Conservation (phyloP, 1,140 invertebrate genomes). For the Drosophila pruinosa region DNA sequence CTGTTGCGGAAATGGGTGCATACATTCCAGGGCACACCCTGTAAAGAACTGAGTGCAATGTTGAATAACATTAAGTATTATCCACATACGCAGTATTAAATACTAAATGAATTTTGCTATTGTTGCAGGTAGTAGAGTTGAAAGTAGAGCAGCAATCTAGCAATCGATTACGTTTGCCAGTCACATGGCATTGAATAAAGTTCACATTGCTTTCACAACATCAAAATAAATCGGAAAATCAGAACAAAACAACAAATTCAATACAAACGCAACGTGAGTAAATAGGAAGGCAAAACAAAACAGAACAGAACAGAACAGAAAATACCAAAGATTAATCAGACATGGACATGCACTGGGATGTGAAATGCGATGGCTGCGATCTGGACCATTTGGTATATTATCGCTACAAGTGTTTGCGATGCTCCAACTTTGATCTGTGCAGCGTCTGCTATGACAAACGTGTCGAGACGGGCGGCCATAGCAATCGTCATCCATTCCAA, state of each 20-base stretch:
- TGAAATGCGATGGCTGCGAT: slow-evolving; percentile 53
- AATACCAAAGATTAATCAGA: no score
- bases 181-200: background rate
- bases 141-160: no score
- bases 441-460: slow-evolving; percentile 25
- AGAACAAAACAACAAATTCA: no score
- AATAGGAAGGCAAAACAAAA: background rate
- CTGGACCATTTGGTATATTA: slow-evolving; percentile 11
- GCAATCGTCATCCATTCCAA: slow-evolving; percentile 46
- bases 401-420: slow-evolving; percentile 60
- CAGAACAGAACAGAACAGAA: no score
- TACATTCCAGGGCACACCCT: no score
- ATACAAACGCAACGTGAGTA: background rate
- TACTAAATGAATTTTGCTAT: no score
- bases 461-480: slow-evolving; percentile 5
- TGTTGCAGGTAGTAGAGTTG: no score
- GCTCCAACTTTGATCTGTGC: slow-evolving; percentile 54
- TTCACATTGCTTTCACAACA: background rate
- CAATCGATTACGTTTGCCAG: no score
- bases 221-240: background rate
- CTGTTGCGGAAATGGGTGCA: no score
- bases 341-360: slow-evolving; percentile 42
- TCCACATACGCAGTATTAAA: no score
- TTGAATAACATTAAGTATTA: no score
- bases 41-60: no score